Evolutionary conservation across 1,140 invertebrate species (phyloP).

Genomic region (Leptinotarsa defecta): DNA sequence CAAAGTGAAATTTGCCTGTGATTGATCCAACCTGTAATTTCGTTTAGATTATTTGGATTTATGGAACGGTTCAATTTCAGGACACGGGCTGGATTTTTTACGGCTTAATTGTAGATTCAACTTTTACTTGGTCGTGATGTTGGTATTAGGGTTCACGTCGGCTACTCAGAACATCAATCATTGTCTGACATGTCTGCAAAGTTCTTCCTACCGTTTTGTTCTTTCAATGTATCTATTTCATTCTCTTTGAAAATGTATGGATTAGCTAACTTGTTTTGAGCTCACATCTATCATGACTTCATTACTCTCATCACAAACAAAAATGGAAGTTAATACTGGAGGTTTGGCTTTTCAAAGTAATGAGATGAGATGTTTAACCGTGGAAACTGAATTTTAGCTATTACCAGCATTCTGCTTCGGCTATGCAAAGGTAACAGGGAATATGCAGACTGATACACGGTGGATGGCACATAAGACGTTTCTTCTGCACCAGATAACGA

Average conservation of each 20-base stretch:
- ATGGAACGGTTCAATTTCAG: conserved; percentile 7
- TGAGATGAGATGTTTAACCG: too few relatives aligned
- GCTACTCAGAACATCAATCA: background rate
- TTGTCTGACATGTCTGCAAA: background rate
- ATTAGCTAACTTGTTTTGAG: too few relatives aligned
- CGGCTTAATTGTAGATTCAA: background rate
- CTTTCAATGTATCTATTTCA: conserved; percentile 1
- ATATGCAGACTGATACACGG: too few relatives aligned
- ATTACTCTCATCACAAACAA: too few relatives aligned
- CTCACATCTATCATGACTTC: too few relatives aligned
- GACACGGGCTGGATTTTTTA: background rate
- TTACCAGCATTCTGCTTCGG: too few relatives aligned
- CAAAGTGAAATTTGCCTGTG: conserved; percentile 7
- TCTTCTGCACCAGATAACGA: too few relatives aligned
- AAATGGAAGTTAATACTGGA: too few relatives aligned
- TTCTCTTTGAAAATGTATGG: background rate
- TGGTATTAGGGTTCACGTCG: background rate
- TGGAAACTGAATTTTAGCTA: too few relatives aligned
- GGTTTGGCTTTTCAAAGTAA: too few relatives aligned
- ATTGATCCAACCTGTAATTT: conserved; percentile 22
- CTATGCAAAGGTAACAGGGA: too few relatives aligned
- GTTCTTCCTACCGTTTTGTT: background rate
- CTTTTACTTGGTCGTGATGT: conserved; percentile 14
- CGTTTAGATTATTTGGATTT: background rate
- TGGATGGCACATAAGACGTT: too few relatives aligned